Conservation (phyloP, 1,140 invertebrate genomes). For the Hylaeus volcanicus region DNA sequence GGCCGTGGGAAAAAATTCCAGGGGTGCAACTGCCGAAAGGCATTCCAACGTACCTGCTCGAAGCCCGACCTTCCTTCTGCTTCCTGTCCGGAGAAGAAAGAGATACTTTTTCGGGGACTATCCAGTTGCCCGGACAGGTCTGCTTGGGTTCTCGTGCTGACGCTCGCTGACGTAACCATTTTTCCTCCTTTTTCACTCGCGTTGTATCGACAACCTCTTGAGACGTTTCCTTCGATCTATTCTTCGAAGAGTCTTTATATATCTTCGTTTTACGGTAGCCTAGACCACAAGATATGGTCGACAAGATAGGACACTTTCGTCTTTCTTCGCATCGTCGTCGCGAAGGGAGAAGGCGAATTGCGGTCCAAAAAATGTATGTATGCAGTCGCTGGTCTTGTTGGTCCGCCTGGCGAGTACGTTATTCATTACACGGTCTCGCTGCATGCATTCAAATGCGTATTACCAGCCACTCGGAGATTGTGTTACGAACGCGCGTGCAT, state of each 20-base stretch:
- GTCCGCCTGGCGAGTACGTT: background rate
- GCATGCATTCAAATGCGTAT: constrained; percentile 13
- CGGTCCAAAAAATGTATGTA: background rate
- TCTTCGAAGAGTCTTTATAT: too few species aligned
- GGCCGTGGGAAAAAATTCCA: constrained; percentile 52
- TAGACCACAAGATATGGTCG: too few species aligned
- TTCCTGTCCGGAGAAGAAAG: constrained; percentile 42
- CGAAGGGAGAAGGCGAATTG: too few species aligned
- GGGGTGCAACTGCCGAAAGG: constrained; percentile 47
- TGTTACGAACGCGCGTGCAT: constrained; percentile 37
- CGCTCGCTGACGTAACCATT: background rate
- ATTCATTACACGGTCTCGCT: constrained; percentile 19
- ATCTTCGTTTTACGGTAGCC: too few species aligned
- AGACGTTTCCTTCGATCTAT: too few species aligned
- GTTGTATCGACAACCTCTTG: too few species aligned
- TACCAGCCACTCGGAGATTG: constrained; percentile 30
- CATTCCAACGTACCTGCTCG: constrained; percentile 52
- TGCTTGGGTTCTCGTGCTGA: background rate
- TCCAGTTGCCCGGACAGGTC: background rate
- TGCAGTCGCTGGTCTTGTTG: too few species aligned
- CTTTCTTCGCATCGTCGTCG: too few species aligned
- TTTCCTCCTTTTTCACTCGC: too few species aligned
- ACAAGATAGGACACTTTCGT: too few species aligned
- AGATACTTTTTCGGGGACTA: constrained; percentile 20
- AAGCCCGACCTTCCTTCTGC: constrained; percentile 37